Evolutionary conservation across 2,113 vertebrate species (phyloP).

Genomic region (Callospermophilus lateralis): DNA sequence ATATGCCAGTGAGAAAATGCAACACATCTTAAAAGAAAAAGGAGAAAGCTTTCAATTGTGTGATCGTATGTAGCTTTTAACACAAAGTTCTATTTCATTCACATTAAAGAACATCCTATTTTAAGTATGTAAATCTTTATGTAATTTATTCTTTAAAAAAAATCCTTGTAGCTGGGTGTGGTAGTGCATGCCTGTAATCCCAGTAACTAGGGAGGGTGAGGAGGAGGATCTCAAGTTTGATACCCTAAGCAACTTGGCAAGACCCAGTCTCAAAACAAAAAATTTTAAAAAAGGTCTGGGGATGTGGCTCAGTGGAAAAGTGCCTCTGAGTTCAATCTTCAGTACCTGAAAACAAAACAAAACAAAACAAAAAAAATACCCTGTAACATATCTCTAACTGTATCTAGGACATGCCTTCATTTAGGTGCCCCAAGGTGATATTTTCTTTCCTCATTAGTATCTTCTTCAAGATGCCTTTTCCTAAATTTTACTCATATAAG

Average conservation of each 20-base stretch:
- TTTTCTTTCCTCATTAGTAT: neutral
- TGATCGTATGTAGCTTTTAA: neutral
- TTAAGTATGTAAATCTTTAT: neutral
- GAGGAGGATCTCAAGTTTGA: no score
- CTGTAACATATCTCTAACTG: neutral
- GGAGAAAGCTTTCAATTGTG: slow-evolving; percentile 22
- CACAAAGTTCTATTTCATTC: slow-evolving; percentile 1
- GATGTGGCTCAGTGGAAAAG: no score
- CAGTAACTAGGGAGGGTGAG: no score
- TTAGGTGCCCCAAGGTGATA: neutral
- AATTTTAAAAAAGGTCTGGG: no score
- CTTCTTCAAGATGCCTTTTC: neutral
- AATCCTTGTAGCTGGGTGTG: neutral
- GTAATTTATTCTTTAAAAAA: neutral
- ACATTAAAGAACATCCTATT: neutral
- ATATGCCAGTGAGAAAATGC: neutral
- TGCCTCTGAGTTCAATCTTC: no score
- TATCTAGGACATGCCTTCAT: neutral
- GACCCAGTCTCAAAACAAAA: no score
- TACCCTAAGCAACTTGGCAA: no score
- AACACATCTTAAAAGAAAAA: slow-evolving; percentile 38
- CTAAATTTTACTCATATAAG: neutral
- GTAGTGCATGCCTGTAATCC: no score
- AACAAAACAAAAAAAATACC: no score
- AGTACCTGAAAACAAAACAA: no score